Conservation (phyloP, 2,113 vertebrate species). For the Corythaixoides concolor region DNA sequence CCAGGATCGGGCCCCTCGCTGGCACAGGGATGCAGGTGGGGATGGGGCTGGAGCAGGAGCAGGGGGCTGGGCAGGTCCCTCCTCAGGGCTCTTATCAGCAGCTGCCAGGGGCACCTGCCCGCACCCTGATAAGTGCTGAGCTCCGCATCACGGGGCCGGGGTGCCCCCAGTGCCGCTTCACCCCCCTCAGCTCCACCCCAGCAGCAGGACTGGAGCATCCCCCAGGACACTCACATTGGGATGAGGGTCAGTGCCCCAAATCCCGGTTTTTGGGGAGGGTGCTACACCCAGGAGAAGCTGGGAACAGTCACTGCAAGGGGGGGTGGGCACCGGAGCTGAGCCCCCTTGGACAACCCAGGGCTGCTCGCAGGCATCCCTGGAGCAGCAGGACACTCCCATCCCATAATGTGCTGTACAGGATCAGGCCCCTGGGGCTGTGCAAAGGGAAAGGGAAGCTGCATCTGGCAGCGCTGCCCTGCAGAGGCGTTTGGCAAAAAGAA, state of each 20-base stretch:
- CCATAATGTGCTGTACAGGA: accelerated
- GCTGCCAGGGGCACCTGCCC: neutral
- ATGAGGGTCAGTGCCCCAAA: accelerated
- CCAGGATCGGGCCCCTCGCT: neutral
- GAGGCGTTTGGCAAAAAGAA: accelerated
- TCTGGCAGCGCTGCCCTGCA: neutral
- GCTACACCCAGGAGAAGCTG: neutral
- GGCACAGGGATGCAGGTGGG: neutral
- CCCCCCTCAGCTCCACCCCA: neutral
- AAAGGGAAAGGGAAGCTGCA: neutral
- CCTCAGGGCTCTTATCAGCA: neutral
- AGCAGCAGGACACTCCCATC: neutral
- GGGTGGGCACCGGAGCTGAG: neutral
- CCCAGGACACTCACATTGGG: accelerated
- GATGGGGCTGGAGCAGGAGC: neutral
- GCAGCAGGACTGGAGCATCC: neutral
- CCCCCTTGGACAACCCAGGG: neutral
- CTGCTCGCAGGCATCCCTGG: neutral
- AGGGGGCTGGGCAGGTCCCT: no score
- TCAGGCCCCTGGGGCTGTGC: neutral
- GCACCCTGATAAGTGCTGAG: neutral
- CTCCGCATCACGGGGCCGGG: accelerated
- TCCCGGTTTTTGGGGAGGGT: neutral
- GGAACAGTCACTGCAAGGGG: neutral
- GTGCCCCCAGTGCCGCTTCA: neutral